These are phyloP conservation scores for Zaprionus bogoriensis DNA, from an alignment of 2,888 invertebrate species.

Conservation along the genomic window DNA sequence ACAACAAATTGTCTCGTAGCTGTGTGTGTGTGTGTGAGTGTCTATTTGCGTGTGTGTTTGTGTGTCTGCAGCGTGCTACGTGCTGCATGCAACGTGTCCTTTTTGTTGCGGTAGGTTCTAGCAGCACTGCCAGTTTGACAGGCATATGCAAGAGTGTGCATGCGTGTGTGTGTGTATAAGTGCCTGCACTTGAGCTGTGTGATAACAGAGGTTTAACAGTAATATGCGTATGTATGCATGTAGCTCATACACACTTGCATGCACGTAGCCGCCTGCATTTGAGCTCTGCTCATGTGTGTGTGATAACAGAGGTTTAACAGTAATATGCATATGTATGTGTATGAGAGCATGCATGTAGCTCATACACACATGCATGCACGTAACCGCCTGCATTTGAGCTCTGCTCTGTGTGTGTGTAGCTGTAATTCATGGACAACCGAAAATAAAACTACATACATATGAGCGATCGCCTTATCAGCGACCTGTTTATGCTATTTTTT, in stretches of 20 bases:
- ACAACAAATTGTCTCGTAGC: slow-evolving; percentile 39
- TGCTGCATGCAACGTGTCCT: slow-evolving; percentile 36
- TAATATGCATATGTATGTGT: not conserved
- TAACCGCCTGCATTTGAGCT: too few species aligned
- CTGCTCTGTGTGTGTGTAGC: too few species aligned
- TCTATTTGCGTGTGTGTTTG: not conserved
- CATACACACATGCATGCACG: too few species aligned
- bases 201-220: too few species aligned
- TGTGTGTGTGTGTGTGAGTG: slow-evolving; percentile 1
- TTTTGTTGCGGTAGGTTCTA: slow-evolving; percentile 54
- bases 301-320: too few species aligned
- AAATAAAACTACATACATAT: slow-evolving; percentile 3
- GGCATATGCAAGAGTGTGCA: not conserved
- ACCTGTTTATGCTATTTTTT: slow-evolving; percentile 50
- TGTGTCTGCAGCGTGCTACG: slow-evolving; percentile 52
- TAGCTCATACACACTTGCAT: too few species aligned
- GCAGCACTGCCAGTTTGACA: not conserved
- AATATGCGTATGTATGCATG: not conserved
- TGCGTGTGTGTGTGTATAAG: not conserved
- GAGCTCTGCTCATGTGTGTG: too few species aligned
- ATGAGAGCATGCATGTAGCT: not conserved
- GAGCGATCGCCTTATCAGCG: slow-evolving; percentile 43
- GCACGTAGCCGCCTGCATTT: too few species aligned
- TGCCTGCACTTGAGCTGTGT: too few species aligned
- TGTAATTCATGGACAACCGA: slow-evolving; percentile 36